These are phyloP conservation scores for Amphimedon queenslandica DNA, from an alignment of 37 sponge, comb jelly and placozoan species.

Conservation along the genomic window DNA sequence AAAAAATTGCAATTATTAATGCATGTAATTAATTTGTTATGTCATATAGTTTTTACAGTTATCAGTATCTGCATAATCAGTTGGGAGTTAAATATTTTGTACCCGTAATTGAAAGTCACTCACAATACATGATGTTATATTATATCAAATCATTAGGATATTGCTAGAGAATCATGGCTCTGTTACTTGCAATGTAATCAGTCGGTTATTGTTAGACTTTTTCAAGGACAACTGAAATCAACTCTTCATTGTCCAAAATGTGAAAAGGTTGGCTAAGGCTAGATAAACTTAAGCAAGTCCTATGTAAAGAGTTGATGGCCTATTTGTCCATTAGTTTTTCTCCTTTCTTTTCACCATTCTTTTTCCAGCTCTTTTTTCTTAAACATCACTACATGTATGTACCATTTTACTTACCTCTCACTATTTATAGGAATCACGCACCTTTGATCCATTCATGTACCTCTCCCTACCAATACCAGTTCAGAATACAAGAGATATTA, in stretches of 20 bases:
- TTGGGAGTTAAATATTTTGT: too few species aligned
- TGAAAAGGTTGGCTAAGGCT: conserved; percentile 2
- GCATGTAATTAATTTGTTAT: too few species aligned
- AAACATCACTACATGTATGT: too few species aligned
- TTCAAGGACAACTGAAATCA: conserved; percentile 94
- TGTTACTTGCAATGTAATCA: conserved; percentile 75
- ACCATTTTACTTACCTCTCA: too few species aligned
- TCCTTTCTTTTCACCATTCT: neutral
- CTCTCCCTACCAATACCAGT: conserved; percentile 88
- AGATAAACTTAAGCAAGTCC: too few species aligned
- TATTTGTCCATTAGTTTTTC: neutral
- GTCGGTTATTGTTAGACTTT: conserved; percentile 79
- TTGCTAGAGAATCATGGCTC: conserved; percentile 81
- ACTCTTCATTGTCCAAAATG: conserved; percentile 83
- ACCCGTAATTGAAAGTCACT: too few species aligned
- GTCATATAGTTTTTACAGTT: too few species aligned
- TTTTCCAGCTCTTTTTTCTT: neutral
- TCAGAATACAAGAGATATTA: conserved; percentile 62
- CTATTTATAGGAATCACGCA: conserved; percentile 46
- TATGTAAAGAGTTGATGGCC: neutral
- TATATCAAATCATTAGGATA: too few species aligned
- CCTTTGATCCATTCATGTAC: conserved; percentile 95
- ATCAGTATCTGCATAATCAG: too few species aligned
- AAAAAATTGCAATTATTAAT: too few species aligned
- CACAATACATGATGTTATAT: too few species aligned